These are phyloP conservation scores for Drosophila prosaltans DNA, from an alignment of 1,140 invertebrate genomes.

Conservation along the genomic window DNA sequence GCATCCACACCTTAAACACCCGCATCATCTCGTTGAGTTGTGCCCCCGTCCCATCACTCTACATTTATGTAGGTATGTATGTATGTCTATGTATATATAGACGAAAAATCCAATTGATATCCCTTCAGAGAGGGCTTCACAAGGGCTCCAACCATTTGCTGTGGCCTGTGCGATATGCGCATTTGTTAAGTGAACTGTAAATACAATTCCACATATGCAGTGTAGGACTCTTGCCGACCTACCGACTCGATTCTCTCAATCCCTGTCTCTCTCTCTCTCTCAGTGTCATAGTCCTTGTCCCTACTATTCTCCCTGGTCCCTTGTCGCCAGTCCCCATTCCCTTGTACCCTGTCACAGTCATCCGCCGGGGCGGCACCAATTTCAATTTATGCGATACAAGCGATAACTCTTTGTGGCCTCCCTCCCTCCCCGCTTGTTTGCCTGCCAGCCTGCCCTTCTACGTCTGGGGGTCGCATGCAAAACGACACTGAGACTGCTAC, in stretches of 20 bases:
- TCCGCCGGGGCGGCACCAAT: constrained; percentile 42
- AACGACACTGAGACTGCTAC: constrained; percentile 28
- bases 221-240: constrained; percentile 32
- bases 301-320: too few relatives aligned
- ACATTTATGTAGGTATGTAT: constrained; percentile 16
- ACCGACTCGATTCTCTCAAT: background rate
- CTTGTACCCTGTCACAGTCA: background rate
- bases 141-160: constrained; percentile 35
- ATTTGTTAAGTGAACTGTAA: constrained; percentile 75
- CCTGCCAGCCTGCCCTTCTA: too few relatives aligned
- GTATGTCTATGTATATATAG: constrained; percentile 8
- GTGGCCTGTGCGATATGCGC: constrained; percentile 49
- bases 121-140: constrained; percentile 8
- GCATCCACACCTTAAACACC: constrained; percentile 37
- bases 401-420: constrained; percentile 60
- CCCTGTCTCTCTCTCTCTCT: too few relatives aligned
- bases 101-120: constrained; percentile 12
- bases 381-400: constrained; percentile 66
- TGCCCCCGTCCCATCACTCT: too few relatives aligned
- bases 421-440: background rate
- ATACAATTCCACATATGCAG: constrained; percentile 59
- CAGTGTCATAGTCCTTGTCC: too few relatives aligned
- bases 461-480: constrained; percentile 39
- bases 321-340: too few relatives aligned
- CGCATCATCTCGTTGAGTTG: constrained; percentile 19